These are phyloP conservation scores for Drosophila tripunctata DNA, from an alignment of 2,888 invertebrate genomes.

Conservation along the genomic window DNA sequence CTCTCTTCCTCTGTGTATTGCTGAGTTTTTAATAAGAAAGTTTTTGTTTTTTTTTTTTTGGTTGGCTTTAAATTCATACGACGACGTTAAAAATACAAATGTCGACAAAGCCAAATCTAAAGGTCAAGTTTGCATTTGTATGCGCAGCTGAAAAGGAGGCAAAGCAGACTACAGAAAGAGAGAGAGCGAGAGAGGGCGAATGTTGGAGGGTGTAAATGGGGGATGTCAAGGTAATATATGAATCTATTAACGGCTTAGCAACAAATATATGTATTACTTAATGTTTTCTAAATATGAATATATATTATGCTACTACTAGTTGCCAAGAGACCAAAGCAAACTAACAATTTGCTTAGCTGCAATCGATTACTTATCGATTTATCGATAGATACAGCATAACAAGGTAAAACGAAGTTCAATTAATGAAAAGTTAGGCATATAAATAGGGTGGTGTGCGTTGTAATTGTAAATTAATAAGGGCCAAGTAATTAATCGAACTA, in stretches of 20 bases:
- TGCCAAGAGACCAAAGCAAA: too few species aligned
- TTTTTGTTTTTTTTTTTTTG: too few species aligned
- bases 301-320: too few species aligned
- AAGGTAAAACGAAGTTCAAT: too few species aligned
- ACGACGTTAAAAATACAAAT: too few species aligned
- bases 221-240: not conserved
- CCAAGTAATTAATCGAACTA: not conserved
- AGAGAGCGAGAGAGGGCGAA: not conserved
- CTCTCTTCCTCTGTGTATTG: too few species aligned
- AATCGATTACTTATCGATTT: slow-evolving; percentile 9
- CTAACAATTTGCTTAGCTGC: too few species aligned
- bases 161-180: not conserved
- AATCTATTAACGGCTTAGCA: not conserved
- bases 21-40: slow-evolving; percentile 29
- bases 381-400: not conserved
- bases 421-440: too few species aligned
- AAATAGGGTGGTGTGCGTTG: too few species aligned
- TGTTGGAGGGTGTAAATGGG: not conserved
- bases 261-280: not conserved
- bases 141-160: slow-evolving; percentile 32
- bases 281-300: too few species aligned
- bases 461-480: not conserved
- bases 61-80: slow-evolving; percentile 42
- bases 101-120: slow-evolving; percentile 47
- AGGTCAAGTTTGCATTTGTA: slow-evolving; percentile 69